Conservation (phyloP, 64 coral and sea anemone genomes). For the Anthopleura sola region DNA sequence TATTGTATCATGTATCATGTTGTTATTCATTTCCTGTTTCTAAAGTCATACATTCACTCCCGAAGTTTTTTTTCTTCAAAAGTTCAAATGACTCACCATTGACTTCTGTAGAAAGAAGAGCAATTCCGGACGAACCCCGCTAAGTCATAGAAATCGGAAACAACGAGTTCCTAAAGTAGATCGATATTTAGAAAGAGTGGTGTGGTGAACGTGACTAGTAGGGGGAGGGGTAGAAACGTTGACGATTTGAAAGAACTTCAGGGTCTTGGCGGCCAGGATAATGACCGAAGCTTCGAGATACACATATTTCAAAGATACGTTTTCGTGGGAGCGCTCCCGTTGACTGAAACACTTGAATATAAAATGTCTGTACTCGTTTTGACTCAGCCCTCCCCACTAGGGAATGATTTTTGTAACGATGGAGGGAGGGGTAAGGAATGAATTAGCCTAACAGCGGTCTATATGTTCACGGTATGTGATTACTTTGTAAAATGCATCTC, state of each 20-base stretch:
- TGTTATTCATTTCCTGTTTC: too few species aligned
- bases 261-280: too few species aligned
- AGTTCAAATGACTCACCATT: neutral
- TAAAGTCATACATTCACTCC: neutral
- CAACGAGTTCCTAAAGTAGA: neutral
- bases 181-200: neutral
- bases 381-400: too few species aligned
- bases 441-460: neutral
- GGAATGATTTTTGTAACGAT: too few species aligned
- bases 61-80: neutral
- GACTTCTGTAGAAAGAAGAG: neutral
- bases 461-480: neutral
- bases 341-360: too few species aligned
- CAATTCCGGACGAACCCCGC: neutral
- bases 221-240: neutral
- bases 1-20: too few species aligned
- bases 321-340: too few species aligned
- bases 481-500: neutral
- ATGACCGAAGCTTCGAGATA: too few species aligned
- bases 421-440: too few species aligned
- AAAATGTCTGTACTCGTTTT: too few species aligned
- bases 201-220: neutral
- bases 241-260: too few species aligned
- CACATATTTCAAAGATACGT: too few species aligned
- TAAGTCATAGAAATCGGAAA: neutral